phyloP scores from a whole-genome alignment of 2,888 invertebrate genomes.

The Caenorhabditis auriculariae region DNA sequence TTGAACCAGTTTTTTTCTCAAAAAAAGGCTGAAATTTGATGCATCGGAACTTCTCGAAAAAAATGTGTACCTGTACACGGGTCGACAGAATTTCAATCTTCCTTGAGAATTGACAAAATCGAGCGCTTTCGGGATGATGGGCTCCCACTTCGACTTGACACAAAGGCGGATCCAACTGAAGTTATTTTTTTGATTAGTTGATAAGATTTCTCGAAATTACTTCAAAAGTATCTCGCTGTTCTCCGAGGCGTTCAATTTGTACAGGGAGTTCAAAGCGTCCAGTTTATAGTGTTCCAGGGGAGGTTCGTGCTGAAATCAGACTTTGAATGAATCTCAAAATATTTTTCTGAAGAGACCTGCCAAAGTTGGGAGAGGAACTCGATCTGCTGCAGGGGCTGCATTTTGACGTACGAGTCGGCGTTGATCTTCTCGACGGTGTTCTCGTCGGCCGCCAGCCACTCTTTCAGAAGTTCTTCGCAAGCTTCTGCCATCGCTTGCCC shows the following conservation, averaged over 20 bases:
- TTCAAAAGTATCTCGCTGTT: slow-evolving; percentile 78
- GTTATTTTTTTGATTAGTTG: slow-evolving; percentile 35
- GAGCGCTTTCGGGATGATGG: slow-evolving; percentile 74
- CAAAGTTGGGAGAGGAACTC: slow-evolving; percentile 48
- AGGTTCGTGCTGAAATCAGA: slow-evolving; percentile 55
- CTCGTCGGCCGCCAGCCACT: slow-evolving; percentile 42
- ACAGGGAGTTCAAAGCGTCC: slow-evolving; percentile 72
- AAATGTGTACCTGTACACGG: slow-evolving; percentile 73
- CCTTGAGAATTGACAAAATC: slow-evolving; percentile 81
- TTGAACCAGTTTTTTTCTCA: background rate
- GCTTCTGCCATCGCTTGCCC: slow-evolving; percentile 42
- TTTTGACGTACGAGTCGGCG: slow-evolving; percentile 18
- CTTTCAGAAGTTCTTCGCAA: slow-evolving; percentile 32
- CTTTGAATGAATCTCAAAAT: slow-evolving; percentile 1
- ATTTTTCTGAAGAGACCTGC: slow-evolving; percentile 20
- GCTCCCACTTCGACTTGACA: slow-evolving; percentile 75
- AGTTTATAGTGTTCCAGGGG: slow-evolving; percentile 63
- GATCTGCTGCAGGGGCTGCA: slow-evolving; percentile 51
- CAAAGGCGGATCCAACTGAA: slow-evolving; percentile 79
- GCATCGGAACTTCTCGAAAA: background rate
- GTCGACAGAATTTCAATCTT: slow-evolving; percentile 86
- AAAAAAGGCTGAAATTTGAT: too few relatives aligned
- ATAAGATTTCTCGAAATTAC: slow-evolving; percentile 58
- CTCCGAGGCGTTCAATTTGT: slow-evolving; percentile 72
- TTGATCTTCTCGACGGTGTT: slow-evolving; percentile 24